Evolutionary conservation across 2,113 vertebrate species (phyloP).

Genomic region (Grammomys dolichurus): DNA sequence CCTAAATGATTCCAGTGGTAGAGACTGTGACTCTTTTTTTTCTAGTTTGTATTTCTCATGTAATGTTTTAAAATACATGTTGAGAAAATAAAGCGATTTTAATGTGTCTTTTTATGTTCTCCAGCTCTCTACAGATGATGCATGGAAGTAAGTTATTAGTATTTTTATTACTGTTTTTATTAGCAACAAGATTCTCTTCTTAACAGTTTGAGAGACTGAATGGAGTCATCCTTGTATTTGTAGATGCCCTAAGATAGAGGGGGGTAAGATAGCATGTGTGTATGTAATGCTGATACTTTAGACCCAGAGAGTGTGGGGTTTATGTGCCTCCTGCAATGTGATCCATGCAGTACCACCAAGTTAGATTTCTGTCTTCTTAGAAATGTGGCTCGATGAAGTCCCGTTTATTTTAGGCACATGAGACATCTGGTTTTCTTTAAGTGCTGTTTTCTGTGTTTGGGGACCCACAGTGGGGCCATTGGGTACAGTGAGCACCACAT

Average conservation of each 20-base stretch:
- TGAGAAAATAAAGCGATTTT: slow-evolving; percentile 41
- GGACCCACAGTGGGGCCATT: not conserved
- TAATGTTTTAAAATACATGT: slow-evolving; percentile 4
- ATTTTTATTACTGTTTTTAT: slow-evolving; percentile 13
- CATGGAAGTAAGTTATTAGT: slow-evolving; percentile 71
- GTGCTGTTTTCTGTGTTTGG: not conserved
- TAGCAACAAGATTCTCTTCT: slow-evolving; percentile 27
- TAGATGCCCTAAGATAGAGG: not conserved
- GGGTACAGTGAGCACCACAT: not conserved
- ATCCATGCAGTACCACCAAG: not conserved
- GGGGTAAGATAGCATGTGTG: not conserved
- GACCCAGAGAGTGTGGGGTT: not conserved
- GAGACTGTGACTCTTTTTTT: not conserved
- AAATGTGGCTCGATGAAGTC: not conserved
- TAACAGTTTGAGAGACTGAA: slow-evolving; percentile 21
- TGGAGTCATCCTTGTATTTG: slow-evolving; percentile 29
- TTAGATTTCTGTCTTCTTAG: not conserved
- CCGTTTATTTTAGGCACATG: not conserved
- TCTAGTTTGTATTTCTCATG: not conserved
- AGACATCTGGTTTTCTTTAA: slow-evolving; percentile 34
- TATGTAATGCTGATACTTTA: not conserved
- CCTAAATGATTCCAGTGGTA: not conserved
- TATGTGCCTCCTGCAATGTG: not conserved
- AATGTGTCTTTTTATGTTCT: slow-evolving; percentile 43
- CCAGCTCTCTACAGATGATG: slow-evolving; percentile 66